Conservation (phyloP, 92 coral and sea anemone species). For the Virgularia gustaviana region DNA sequence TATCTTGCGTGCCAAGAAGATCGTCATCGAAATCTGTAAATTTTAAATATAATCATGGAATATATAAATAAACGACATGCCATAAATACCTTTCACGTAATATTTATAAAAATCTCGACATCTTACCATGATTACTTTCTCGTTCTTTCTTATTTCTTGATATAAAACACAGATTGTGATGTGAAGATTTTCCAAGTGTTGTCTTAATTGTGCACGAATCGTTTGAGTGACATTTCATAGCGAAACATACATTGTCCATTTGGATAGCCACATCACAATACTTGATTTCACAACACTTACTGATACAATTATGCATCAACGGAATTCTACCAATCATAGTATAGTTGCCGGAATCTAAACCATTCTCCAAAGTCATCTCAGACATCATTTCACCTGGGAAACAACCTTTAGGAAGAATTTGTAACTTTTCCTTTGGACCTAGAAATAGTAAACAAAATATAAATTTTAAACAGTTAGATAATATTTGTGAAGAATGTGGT, state of each 20-base stretch:
- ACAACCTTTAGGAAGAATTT: constrained; percentile 34
- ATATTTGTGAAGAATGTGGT: not conserved
- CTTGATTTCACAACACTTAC: constrained; percentile 66
- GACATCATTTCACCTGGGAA: constrained; percentile 35
- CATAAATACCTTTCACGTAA: not conserved
- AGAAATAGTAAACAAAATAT: not conserved
- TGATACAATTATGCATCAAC: constrained; percentile 57
- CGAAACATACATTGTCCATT: constrained; percentile 77
- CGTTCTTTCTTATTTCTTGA: constrained; percentile 50
- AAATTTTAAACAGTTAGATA: not conserved
- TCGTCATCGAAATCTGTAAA: constrained; percentile 25
- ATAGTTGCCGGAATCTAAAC: constrained; percentile 80
- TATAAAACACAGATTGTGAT: constrained; percentile 65
- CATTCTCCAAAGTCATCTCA: constrained; percentile 70
- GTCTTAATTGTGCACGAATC: constrained; percentile 61
- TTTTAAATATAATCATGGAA: too few species aligned
- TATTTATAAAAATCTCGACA: not conserved
- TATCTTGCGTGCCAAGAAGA: constrained; percentile 70
- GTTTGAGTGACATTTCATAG: constrained; percentile 70
- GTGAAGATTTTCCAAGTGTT: constrained; percentile 57
- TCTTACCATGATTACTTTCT: constrained; percentile 25
- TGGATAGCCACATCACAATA: constrained; percentile 83
- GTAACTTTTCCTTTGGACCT: not conserved
- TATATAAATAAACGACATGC: not conserved
- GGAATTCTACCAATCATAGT: constrained; percentile 68